Conservation (phyloP, 1,140 invertebrate genomes). For the Drosophila aff. region DNA sequence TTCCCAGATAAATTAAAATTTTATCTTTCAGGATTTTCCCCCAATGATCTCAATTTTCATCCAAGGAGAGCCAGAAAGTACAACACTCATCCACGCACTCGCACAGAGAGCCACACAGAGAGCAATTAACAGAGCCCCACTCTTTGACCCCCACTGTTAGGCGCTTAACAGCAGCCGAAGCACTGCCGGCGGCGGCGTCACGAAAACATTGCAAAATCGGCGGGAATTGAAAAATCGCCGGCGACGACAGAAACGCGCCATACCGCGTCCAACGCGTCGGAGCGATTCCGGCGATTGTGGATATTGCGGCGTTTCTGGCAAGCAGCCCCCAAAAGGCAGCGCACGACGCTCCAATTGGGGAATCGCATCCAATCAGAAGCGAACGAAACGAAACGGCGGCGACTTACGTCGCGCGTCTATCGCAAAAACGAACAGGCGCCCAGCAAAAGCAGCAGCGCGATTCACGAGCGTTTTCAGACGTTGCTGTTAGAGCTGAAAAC, state of each 20-base stretch:
- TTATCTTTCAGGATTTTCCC: not conserved
- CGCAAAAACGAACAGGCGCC: slow-evolving; percentile 83
- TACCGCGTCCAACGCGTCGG: slow-evolving; percentile 22
- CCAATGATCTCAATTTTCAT: slow-evolving; percentile 32
- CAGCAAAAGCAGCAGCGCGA: slow-evolving; percentile 47
- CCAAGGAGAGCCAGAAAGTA: slow-evolving; percentile 9
- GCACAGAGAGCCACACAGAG: slow-evolving; percentile 21
- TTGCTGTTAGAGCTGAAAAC: slow-evolving; percentile 40
- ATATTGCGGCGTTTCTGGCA: slow-evolving; percentile 54
- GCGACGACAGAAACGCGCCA: slow-evolving; percentile 76
- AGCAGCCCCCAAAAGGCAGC: slow-evolving; percentile 37
- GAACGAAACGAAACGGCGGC: slow-evolving; percentile 74
- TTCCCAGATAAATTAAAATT: not conserved
- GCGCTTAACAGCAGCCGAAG: no score
- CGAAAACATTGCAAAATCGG: slow-evolving; percentile 78
- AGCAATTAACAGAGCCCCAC: slow-evolving; percentile 6
- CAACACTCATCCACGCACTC: slow-evolving; percentile 1
- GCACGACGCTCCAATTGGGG: slow-evolving; percentile 16
- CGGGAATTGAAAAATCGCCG: slow-evolving; percentile 74
- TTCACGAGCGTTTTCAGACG: slow-evolving; percentile 17
- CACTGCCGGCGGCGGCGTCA: slow-evolving; percentile 44
- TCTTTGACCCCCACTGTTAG: no score
- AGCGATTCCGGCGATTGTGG: slow-evolving; percentile 27
- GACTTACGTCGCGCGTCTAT: slow-evolving; percentile 85
- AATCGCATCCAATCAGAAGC: slow-evolving; percentile 55